Evolutionary conservation across 2,888 invertebrate genomes (phyloP).

Genomic region (Rhamnusium bicolor): DNA sequence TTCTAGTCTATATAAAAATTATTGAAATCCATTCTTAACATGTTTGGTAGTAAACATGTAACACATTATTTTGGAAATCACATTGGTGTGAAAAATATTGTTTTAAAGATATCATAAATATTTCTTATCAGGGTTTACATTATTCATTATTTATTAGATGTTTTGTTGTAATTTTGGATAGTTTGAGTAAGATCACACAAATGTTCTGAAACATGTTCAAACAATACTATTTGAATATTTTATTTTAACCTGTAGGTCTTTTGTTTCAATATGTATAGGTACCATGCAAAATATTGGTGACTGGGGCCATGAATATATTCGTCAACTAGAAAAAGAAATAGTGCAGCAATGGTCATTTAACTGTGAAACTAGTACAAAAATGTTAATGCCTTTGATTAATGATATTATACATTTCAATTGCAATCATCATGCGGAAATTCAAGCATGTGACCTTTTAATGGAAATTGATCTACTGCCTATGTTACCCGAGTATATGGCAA

Average conservation of each 20-base stretch:
- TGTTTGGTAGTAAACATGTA: too few species aligned
- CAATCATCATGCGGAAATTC: conserved; percentile 98
- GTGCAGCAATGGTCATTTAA: conserved; percentile 84
- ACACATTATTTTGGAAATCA: too few species aligned
- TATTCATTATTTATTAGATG: too few species aligned
- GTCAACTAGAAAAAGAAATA: conserved; percentile 92
- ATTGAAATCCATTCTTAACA: too few species aligned
- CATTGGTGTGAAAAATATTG: too few species aligned
- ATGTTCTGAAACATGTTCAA: too few species aligned
- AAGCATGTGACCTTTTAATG: conserved; percentile 98
- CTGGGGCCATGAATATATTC: conserved; percentile 99
- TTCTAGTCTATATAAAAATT: too few species aligned
- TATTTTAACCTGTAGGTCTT: neutral
- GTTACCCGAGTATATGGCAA: conserved; percentile 89
- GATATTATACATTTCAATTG: conserved; percentile 96
- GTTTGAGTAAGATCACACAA: too few species aligned
- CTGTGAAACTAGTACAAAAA: conserved; percentile 71
- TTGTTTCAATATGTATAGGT: conserved; percentile 73
- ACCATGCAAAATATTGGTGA: conserved; percentile 91
- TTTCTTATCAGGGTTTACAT: too few species aligned
- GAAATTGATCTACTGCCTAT: conserved; percentile 91
- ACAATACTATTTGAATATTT: too few species aligned
- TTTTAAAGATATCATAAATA: too few species aligned
- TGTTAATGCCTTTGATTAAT: conserved; percentile 84
- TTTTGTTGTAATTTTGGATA: too few species aligned